These are phyloP conservation scores for Poliocrania exsul DNA, from an alignment of 2,797 vertebrate genomes.

Conservation along the genomic window DNA sequence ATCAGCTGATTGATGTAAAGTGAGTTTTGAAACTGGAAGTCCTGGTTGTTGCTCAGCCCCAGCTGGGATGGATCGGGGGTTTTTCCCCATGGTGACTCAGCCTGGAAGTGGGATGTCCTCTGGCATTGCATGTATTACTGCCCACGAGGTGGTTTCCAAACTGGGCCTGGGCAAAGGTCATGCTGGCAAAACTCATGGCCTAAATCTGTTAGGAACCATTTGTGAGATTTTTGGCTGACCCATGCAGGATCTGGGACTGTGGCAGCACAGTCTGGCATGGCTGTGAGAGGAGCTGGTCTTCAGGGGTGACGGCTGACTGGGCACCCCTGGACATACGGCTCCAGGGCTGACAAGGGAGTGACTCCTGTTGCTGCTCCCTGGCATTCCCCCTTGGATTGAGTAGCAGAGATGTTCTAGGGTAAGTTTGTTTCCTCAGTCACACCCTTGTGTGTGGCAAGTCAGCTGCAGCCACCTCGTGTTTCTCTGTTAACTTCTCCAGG, in stretches of 20 bases:
- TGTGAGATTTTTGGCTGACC: background rate
- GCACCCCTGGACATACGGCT: background rate
- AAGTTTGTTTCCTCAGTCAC: background rate
- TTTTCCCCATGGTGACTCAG: background rate
- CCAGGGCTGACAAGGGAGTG: background rate
- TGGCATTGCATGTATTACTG: background rate
- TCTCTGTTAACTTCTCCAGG: background rate
- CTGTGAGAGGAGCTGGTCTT: background rate
- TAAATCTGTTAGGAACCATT: background rate
- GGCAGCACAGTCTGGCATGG: background rate
- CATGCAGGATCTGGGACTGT: rapidly evolving
- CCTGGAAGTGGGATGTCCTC: background rate
- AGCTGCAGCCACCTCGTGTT: background rate
- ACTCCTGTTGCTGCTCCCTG: background rate
- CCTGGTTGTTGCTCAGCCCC: background rate
- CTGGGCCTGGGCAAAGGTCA: background rate
- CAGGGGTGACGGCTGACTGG: background rate
- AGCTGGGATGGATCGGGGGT: rapidly evolving
- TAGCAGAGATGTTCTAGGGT: background rate
- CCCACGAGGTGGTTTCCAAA: background rate
- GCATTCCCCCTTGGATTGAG: background rate
- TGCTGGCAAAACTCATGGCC: rapidly evolving
- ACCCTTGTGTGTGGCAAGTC: rapidly evolving
- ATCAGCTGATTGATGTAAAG: background rate
- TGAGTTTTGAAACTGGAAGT: background rate